Conservation (phyloP, 2,888 invertebrate genomes). For the Brenthis daphne region DNA sequence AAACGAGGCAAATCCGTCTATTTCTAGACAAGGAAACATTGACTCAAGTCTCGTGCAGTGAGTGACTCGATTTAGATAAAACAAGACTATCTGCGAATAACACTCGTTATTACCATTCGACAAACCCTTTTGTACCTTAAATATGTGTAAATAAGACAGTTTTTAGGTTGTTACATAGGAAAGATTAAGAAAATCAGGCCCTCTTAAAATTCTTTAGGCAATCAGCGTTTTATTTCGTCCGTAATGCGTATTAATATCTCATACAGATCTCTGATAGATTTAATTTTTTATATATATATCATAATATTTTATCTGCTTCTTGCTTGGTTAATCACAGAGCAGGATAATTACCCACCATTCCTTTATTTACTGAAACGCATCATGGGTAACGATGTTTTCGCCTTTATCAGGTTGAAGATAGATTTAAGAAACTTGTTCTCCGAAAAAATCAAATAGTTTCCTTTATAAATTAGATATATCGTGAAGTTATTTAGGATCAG, state of each 20-base stretch:
- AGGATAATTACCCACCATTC: too few species aligned
- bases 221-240: conserved; percentile 30
- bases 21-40: conserved; percentile 39
- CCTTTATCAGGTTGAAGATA: too few species aligned
- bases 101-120: conserved; percentile 23
- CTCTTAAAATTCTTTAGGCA: conserved; percentile 33
- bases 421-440: too few species aligned
- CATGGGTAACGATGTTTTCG: too few species aligned
- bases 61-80: conserved; percentile 36
- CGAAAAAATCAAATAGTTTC: too few species aligned
- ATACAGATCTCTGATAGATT: not conserved
- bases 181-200: conserved; percentile 18
- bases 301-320: too few species aligned
- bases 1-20: conserved; percentile 28
- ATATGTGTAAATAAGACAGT: not conserved
- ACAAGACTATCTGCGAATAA: conserved; percentile 33
- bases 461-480: too few species aligned
- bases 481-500: too few species aligned
- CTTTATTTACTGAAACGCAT: too few species aligned
- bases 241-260: conserved; percentile 22
- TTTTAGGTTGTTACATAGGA: not conserved
- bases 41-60: conserved; percentile 32
- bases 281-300: too few species aligned
- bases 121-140: conserved; percentile 19
- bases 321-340: too few species aligned